Evolutionary conservation across 2,113 vertebrate genomes (phyloP), one percentile per base, ranked within the genome.

Genomic region (Myxocyprinus asiaticus): DNA sequence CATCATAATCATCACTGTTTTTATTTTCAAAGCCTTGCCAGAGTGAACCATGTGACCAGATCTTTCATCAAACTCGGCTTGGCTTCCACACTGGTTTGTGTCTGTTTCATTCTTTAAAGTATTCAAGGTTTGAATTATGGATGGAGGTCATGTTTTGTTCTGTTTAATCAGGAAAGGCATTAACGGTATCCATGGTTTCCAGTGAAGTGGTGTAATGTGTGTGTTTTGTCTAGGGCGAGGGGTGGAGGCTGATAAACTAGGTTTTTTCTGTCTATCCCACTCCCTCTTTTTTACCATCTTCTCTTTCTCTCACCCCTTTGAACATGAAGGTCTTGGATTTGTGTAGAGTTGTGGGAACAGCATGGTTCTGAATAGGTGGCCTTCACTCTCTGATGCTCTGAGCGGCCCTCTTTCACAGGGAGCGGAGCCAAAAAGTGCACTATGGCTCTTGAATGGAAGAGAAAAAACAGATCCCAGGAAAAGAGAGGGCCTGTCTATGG

Each of bases 271-370:
- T n/a, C 62, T 58, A 45, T 51, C 53, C 64, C 11, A 6, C 45
- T 7, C 15, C 9, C 69, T 63, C n/a, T 71, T 63, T 79, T 62
- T 70, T 72, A 67, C 66, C 79, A 66, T 72, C 78, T 42, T 78
- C 55, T 81, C 48, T 83, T 76, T 50, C 44, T 56, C 48, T 45
- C 7, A 9, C n/a, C 50, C 59, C 59, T 68, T 85, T 79, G 85
- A 85, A 33, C 0, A 58, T 76, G 22, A 33, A 33, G 77, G 86
- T 77, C 82, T 82, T 71, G 45, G 70, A 67, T 86, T 79, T 86
- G 84, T 88, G 87, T 65, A 75, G 69, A 85, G 80, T 78, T 88
- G 89, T 92, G 91, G 90, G 91, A 92, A 91, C 84, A 85, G 80
- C 85, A 85, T 70, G 62, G 83, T 83, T 79, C 77, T 92, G 88